Evolutionary conservation across 2,113 vertebrate species (phyloP).

Genomic region (Dipodomys merriami): DNA sequence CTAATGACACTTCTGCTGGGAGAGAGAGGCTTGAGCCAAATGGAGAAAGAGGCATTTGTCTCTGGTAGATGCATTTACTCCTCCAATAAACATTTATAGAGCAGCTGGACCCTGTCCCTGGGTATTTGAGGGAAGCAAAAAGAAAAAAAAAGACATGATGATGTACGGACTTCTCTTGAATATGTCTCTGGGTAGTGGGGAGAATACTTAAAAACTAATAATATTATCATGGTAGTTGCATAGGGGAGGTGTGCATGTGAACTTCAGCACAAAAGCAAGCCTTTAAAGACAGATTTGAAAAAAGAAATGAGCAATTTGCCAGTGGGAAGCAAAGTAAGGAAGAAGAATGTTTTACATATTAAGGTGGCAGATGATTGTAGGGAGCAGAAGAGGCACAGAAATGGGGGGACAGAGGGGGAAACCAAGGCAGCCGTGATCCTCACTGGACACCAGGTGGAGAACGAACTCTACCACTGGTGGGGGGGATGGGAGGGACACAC

Average conservation of each 20-base stretch:
- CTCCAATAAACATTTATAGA: neutral
- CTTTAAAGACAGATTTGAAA: neutral
- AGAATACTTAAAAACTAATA: neutral
- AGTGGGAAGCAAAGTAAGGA: too few relatives aligned
- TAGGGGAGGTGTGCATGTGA: neutral
- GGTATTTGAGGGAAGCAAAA: neutral
- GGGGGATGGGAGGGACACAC: too few relatives aligned
- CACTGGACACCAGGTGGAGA: too few relatives aligned
- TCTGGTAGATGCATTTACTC: neutral
- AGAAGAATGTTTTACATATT: neutral
- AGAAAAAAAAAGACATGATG: neutral
- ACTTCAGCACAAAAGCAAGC: neutral
- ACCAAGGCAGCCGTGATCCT: too few relatives aligned
- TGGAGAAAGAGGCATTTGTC: neutral
- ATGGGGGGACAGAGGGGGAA: too few relatives aligned
- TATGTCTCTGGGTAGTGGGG: neutral
- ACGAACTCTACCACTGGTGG: too few relatives aligned
- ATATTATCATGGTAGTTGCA: neutral
- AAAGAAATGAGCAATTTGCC: constrained; percentile 1
- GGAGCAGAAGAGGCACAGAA: too few relatives aligned
- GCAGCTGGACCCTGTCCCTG: neutral
- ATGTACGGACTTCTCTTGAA: neutral
- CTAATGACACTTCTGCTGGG: neutral
- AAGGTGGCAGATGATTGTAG: constrained; percentile 9
- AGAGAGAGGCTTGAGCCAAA: neutral